Base-by-base conservation (phyloP, 1,140 invertebrate species). In the Neoseiulus cucumeris region DNA sequence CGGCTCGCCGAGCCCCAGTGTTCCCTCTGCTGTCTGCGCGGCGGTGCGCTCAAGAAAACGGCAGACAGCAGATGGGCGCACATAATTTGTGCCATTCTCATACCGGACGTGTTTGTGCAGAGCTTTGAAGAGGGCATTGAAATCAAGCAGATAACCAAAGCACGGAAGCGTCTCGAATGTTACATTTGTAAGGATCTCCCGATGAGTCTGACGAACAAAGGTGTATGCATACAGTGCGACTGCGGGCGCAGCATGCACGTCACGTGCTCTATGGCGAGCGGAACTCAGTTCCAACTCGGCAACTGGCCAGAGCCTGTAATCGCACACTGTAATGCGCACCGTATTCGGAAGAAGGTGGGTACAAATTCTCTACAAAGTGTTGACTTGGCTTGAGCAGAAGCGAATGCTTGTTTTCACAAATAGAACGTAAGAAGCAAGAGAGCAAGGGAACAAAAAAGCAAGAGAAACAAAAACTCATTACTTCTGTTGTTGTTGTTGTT, bases 41-140 rank as follows among this genome's bases (percentile, higher is more conserved):
- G 83, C 22, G 83, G 83, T 41, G 82, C 83, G 7, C 70, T 84
- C 29, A 84, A 84, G 70, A 73, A 76, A 22, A 82, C 81, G 7
- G 80, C 75, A 42, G 78, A 82, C 65, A 75, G 78, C 2, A 75
- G 78, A 42, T 82, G 80, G 80, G 78, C 77, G 20, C 81, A 82
- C 55, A 72, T 82, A 25, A 67, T 80, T 1, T 82, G 81, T 69
- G 76, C 79, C 18, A 72, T 81, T 22, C 66, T 79, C 7, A 70
- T 79, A 42, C 75, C 75, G 2, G 79, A 79, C 39, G 70, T 73
- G 20, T 70, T 44, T 47, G 75, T 74, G 66, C 70, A 68, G 55
- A 67, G 72, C 39, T 47, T 64, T 18, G n/a, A 66, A 25, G 12
- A 74, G 18, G 74, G 77, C 4, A 73, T 80, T 64, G 76, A 77